A percentile compares a stretch with the other conserved stretches of the same genome.
Evolutionary conservation across 2,113 vertebrate genomes (phyloP).

Genomic region (Hyperopisus bebe): DNA sequence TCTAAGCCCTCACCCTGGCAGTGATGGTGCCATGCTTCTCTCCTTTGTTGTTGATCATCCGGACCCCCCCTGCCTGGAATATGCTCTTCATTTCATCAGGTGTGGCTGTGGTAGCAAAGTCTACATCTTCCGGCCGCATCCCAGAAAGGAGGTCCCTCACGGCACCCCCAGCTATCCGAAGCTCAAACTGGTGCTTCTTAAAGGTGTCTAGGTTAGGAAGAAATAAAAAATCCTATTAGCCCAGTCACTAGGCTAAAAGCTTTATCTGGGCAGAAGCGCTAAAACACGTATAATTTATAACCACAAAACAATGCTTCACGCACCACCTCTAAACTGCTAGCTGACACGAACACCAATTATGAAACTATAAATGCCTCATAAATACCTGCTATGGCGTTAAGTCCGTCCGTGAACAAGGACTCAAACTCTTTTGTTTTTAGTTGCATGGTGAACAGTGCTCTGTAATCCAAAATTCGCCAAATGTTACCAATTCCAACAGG

Average conservation of each 20-base stretch:
- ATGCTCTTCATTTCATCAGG: conserved; percentile 86
- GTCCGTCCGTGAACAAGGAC: conserved; percentile 79
- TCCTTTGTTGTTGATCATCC: conserved; percentile 94
- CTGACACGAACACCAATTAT: background rate
- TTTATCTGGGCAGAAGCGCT: background rate
- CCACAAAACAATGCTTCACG: background rate
- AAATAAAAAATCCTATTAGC: background rate
- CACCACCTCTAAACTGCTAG: background rate
- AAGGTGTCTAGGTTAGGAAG: conserved; percentile 69
- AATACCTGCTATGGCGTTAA: conserved; percentile 75
- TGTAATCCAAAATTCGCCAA: conserved; percentile 35
- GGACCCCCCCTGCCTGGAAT: conserved; percentile 75
- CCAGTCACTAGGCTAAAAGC: background rate
- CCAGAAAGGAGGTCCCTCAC: conserved; percentile 86
- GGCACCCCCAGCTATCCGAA: conserved; percentile 89
- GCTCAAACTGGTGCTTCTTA: conserved; percentile 72
- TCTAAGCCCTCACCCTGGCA: conserved; percentile 68
- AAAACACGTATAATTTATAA: background rate
- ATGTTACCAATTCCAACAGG: conserved; percentile 30
- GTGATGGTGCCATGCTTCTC: conserved; percentile 95
- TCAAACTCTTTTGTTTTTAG: conserved; percentile 78
- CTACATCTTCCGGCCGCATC: conserved; percentile 80
- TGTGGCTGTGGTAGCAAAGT: conserved; percentile 92
- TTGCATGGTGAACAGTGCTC: conserved; percentile 68
- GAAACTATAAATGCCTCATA: background rate